These are phyloP conservation scores for Neogale vison DNA, from an alignment of 2,113 vertebrate species.

Conservation along the genomic window DNA sequence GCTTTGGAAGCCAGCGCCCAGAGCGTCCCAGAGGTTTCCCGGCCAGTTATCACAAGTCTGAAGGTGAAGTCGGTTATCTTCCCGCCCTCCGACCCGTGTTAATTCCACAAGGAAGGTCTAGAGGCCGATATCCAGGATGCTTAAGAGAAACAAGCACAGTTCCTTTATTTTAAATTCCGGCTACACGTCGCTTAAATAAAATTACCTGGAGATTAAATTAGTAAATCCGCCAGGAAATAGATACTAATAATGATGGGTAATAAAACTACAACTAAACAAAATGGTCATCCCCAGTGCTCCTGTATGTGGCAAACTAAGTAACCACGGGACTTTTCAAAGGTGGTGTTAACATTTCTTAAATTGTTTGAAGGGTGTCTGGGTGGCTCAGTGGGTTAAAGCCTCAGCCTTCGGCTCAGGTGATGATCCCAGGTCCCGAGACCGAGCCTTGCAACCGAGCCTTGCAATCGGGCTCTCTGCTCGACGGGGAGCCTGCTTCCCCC, in stretches of 20 bases:
- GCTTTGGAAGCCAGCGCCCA: background rate
- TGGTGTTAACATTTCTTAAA: background rate
- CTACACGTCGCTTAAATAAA: background rate
- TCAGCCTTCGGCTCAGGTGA: too few species aligned
- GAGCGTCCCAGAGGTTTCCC: background rate
- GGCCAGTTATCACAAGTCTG: background rate
- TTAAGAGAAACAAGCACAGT: background rate
- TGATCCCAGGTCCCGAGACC: too few species aligned
- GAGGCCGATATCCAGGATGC: background rate
- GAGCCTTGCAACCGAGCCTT: too few species aligned
- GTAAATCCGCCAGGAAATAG: background rate
- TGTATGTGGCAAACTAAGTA: background rate
- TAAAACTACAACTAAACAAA: background rate
- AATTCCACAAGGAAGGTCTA: background rate
- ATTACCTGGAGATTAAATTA: background rate
- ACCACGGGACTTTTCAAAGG: background rate
- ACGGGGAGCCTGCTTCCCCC: too few species aligned
- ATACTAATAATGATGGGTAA: background rate
- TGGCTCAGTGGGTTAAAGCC: too few species aligned
- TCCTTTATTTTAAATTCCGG: background rate
- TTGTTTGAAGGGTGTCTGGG: background rate
- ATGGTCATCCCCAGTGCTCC: background rate
- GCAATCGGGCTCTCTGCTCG: too few species aligned
- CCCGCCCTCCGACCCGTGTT: accelerated
- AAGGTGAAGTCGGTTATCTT: background rate